A percentile compares a stretch with the other conserved stretches of the same genome.
Evolutionary conservation across 2,113 vertebrate species (phyloP).

Genomic region (Eretmochelys imbricata): DNA sequence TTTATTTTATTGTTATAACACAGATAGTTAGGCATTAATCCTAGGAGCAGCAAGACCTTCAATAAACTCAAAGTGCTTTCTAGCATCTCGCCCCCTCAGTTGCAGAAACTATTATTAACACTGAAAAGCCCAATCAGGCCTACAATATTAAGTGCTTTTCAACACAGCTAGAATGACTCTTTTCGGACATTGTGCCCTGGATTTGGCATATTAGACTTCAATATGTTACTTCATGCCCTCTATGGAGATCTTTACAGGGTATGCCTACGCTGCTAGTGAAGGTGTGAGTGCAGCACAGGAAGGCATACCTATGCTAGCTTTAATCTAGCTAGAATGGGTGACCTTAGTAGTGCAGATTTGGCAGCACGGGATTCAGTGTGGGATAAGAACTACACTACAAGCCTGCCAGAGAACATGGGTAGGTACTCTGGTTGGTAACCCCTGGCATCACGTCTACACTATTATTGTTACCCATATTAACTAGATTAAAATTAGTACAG

Average conservation of each 20-base stretch:
- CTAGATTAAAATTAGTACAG: neutral
- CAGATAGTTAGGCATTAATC: neutral
- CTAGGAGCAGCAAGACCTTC: fast-evolving
- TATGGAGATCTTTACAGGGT: neutral
- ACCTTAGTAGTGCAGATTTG: neutral
- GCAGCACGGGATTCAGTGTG: neutral
- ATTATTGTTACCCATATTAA: no score
- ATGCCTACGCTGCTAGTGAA: neutral
- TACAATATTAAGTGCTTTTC: neutral
- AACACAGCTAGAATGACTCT: neutral
- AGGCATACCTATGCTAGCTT: no score
- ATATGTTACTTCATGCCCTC: neutral
- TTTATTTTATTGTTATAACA: no score
- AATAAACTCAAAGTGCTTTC: neutral
- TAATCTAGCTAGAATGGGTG: no score
- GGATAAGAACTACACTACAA: neutral
- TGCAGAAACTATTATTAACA: neutral
- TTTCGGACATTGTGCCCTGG: neutral
- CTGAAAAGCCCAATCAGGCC: neutral
- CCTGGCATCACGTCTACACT: neutral
- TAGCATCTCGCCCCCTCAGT: neutral
- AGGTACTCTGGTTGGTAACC: neutral
- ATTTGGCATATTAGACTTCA: neutral
- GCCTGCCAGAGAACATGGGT: neutral
- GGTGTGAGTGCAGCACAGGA: no score